Percentiles rank a stretch among this genome's conserved stretches.
These are phyloP conservation scores for Quadriops clusia DNA, from an alignment of 2,888 invertebrate genomes.

Conservation along the genomic window DNA sequence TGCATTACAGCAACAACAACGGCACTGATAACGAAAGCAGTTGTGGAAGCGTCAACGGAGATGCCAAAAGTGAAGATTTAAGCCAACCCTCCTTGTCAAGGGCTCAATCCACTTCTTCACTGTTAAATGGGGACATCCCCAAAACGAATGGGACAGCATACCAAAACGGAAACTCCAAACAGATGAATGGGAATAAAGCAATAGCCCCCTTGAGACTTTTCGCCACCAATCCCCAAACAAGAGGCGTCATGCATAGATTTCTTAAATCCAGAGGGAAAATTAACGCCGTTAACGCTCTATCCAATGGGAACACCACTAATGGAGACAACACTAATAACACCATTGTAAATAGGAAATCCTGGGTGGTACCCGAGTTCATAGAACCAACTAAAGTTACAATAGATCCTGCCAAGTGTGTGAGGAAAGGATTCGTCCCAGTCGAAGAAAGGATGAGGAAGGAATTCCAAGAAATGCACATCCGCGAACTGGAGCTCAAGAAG, in stretches of 20 bases:
- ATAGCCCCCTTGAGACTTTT: slow-evolving; percentile 42
- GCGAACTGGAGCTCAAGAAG: slow-evolving; percentile 43
- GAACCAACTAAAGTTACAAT: slow-evolving; percentile 31
- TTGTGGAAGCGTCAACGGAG: neutral
- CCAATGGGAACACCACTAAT: slow-evolving; percentile 8
- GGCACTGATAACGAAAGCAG: slow-evolving; percentile 9
- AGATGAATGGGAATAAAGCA: slow-evolving; percentile 12
- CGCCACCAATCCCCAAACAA: slow-evolving; percentile 42
- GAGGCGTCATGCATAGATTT: slow-evolving; percentile 77
- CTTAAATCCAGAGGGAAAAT: slow-evolving; percentile 68
- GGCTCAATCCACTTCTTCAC: too few species aligned
- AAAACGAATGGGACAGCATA: slow-evolving; percentile 8
- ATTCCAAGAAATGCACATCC: slow-evolving; percentile 67
- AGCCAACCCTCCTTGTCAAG: slow-evolving; percentile 10
- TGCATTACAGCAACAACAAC: slow-evolving; percentile 10
- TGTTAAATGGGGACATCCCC: too few species aligned
- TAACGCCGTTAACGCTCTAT: slow-evolving; percentile 29
- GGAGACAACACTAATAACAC: slow-evolving; percentile 7
- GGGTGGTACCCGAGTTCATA: slow-evolving; percentile 20
- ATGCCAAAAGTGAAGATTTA: slow-evolving; percentile 2
- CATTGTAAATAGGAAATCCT: slow-evolving; percentile 6
- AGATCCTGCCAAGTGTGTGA: slow-evolving; percentile 46
- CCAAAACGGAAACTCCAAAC: slow-evolving; percentile 5
- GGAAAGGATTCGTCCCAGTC: slow-evolving; percentile 72
- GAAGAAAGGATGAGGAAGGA: slow-evolving; percentile 84